Conservation (phyloP, 2,113 vertebrate species). For the Himantopus leucocephalus region DNA sequence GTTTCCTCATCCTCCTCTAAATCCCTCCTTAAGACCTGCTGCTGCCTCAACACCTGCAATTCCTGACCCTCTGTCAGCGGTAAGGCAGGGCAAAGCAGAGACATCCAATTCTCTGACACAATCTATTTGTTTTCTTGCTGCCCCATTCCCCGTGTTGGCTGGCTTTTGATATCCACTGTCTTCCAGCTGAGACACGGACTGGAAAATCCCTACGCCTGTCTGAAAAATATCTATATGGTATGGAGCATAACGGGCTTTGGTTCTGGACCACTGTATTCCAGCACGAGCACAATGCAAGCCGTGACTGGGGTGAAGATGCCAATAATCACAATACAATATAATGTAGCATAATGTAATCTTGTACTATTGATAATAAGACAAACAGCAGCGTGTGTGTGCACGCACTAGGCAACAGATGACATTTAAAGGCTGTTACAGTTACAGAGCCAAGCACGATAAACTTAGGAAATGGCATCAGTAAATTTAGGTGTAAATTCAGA, state of each 20-base stretch:
- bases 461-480: background rate
- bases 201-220: background rate
- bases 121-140: background rate
- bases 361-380: background rate
- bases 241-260: background rate
- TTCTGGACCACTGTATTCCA: background rate
- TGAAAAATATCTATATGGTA: background rate
- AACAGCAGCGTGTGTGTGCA: background rate
- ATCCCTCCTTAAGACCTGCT: background rate
- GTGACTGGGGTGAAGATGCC: background rate
- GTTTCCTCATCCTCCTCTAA: background rate
- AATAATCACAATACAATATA: background rate
- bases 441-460: background rate
- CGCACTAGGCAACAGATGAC: background rate
- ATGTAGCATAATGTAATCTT: background rate
- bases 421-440: background rate
- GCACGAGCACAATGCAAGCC: accelerated
- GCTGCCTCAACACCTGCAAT: background rate
- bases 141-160: accelerated
- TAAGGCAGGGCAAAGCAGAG: background rate
- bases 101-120: background rate
- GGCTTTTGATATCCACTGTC: background rate
- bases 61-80: background rate
- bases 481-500: background rate
- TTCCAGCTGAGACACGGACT: background rate